phyloP scores from a whole-genome alignment of 2,888 invertebrate genomes.

The Agrenia bidenticulata region DNA sequence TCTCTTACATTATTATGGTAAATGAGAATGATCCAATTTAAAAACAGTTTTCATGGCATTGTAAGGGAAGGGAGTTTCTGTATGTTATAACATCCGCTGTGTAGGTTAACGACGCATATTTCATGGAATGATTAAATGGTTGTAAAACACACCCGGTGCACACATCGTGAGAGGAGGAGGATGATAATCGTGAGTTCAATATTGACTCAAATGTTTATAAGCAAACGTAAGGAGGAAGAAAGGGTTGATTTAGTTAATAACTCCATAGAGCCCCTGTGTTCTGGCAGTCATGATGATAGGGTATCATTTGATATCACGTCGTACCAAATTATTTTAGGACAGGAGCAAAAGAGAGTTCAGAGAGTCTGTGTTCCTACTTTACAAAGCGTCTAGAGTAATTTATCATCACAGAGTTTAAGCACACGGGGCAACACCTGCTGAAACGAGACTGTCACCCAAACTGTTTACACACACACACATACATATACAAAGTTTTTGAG shows the following conservation, averaged over 20 bases:
- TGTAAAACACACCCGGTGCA: conserved; percentile 20
- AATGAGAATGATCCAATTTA: neutral
- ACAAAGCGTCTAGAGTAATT: conserved; percentile 3
- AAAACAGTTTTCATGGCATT: neutral
- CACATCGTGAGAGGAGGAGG: no score
- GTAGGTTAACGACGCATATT: no score
- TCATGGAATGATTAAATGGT: conserved; percentile 10
- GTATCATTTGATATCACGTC: conserved; percentile 23
- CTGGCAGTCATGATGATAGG: neutral
- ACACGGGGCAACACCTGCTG: conserved; percentile 10
- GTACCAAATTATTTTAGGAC: conserved; percentile 16
- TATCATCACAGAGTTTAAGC: neutral
- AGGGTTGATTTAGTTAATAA: conserved; percentile 12
- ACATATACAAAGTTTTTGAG: no score
- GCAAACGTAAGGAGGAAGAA: conserved; percentile 7
- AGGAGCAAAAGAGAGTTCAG: neutral
- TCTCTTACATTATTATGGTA: no score
- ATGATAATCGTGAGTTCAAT: conserved; percentile 11
- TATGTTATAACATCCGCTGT: no score
- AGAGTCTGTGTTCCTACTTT: neutral
- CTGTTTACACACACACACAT: conserved; percentile 4
- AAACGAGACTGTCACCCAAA: conserved; percentile 5
- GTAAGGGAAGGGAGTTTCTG: no score
- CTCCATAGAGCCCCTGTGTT: no score
- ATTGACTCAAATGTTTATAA: conserved; percentile 22